Percentiles rank a stretch among this genome's conserved stretches.
Evolutionary conservation across 2,888 invertebrate species (phyloP).

Genomic region (Meliscaeva auricollis): DNA sequence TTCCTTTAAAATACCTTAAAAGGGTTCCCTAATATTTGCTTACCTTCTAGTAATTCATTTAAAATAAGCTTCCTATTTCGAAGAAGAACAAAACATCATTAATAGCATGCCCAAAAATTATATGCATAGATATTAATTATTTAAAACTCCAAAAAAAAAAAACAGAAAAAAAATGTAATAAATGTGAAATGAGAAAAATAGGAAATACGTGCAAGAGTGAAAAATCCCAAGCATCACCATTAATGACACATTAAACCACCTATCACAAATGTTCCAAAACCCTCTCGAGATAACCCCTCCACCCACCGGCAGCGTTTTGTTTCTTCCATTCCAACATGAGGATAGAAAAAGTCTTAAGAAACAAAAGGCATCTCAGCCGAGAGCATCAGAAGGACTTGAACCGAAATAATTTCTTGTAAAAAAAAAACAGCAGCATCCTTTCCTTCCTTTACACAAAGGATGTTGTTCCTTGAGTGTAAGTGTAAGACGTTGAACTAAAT

Average conservation of each 20-base stretch:
- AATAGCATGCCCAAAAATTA: slow-evolving; percentile 16
- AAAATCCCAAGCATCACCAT: slow-evolving; percentile 43
- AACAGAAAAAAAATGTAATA: slow-evolving; percentile 12
- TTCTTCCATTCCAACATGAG: slow-evolving; percentile 1
- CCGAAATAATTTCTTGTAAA: slow-evolving; percentile 47
- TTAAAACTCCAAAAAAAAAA: slow-evolving; percentile 4
- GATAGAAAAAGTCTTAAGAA: slow-evolving; percentile 13
- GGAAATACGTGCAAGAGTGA: slow-evolving; percentile 18
- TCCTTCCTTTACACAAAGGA: slow-evolving; percentile 38
- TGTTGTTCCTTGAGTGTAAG: slow-evolving; percentile 18
- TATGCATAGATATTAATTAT: slow-evolving; percentile 30
- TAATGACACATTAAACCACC: slow-evolving; percentile 42
- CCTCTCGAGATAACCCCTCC: slow-evolving; percentile 28
- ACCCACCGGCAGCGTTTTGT: too few species aligned
- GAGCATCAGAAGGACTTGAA: slow-evolving; percentile 36
- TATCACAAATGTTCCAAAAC: slow-evolving; percentile 16
- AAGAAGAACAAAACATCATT: neutral
- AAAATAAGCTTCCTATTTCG: slow-evolving; percentile 21
- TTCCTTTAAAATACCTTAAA: slow-evolving; percentile 26
- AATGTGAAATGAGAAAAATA: slow-evolving; percentile 15
- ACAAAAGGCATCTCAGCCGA: slow-evolving; percentile 25
- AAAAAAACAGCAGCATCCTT: slow-evolving; percentile 18
- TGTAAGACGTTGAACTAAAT: slow-evolving; percentile 42
- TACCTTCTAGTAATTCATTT: slow-evolving; percentile 19
- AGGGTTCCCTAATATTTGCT: slow-evolving; percentile 8